Base-by-base conservation (phyloP, 2,797 vertebrate genomes). In the Peromyscus eremicus region DNA sequence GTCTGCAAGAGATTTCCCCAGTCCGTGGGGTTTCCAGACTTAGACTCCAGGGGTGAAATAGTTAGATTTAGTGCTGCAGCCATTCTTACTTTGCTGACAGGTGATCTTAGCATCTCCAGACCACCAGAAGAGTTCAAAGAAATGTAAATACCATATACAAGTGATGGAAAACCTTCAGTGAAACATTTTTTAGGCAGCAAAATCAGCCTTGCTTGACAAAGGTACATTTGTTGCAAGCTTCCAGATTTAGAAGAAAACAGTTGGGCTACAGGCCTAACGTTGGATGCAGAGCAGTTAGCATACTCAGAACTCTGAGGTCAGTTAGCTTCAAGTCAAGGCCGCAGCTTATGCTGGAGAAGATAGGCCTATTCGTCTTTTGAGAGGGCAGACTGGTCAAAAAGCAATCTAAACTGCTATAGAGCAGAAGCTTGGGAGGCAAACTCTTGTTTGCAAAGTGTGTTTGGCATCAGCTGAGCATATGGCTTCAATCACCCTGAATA, bases 91-190 rank as follows among this genome's bases (percentile, higher is more conserved):
- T 89, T 83, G 40, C 57, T 89, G 60, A 70, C 3, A 29, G 40
- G 52, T 93, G 76, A 43, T 66, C 23, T 77, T 73, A 46, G 19
- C n/a, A 60, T 96, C 95, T 95, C 16, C 87, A 46, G 95, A 85
- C 17, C 43, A 92, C 25, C 71, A 66, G 62, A 37, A 57, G 43
- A 49, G 66, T 8, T 68, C n/a, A 87, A 75, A 87, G 71, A 43
- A 55, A 79, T 87, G 49, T 91, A 68, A 27, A 11, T 29, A 46
- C 84, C 25, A 84, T 21, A 77, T 85, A 93, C 83, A 83, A 40
- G 32, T 43, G 66, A 77, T 46, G 76, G 46, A 86, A 91, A 96
- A 52, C 29, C 52, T 83, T 57, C 10, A 92, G 34, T 76, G 62
- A 77, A 84, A 89, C 89, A 21, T 77, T 57, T 89, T 76, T 87